Base-by-base conservation (phyloP, 2,888 invertebrate genomes). In the Drosophila falleni region DNA sequence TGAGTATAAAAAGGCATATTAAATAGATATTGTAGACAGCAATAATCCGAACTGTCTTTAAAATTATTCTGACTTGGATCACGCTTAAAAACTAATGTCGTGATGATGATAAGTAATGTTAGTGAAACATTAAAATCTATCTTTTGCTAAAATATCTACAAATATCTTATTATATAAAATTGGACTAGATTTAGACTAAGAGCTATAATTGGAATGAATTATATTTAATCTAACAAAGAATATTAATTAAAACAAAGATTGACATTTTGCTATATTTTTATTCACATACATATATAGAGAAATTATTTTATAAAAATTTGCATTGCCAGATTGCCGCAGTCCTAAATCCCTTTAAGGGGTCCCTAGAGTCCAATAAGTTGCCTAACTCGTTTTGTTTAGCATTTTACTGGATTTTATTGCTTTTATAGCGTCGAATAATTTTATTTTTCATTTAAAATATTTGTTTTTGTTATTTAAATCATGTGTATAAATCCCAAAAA, bases 1-100 rank as follows among this genome's bases (percentile, higher is more conserved):
- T 85, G 62, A 66, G 49, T 71, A 67, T 85, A 74, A 89, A 84
- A 64, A 74, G 64, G 46, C 39, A 50, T 58, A 58, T 58, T 47
- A 58, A 47, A 37, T 16, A 37, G 33, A 26, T 26, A 16, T 16
- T n/a, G 64, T 65, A 13, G 37, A 23, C 19, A 44, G n/a, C 6
- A 13, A 13, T 35, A 47, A 44, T 35, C 37, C 16, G 11, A 44
- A 16, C 37, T 46, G 46, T 47, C 56, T 56, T 15, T 16, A 31
- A 49, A 47, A 71, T 69, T 31, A 54, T 46, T 39, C 23, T 13
- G 39, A n/a, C 51, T 62, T 23, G 55, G 3, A n/a, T 39, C 13
- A 10, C 13, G 6, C 23, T 46, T 16, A 3, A 37, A 46, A 16
- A 1, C n/a, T 42, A 10, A 39, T 15, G 23, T 39, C 46, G 29